Conservation (phyloP, 1,140 invertebrate species). For the Drosophila hydei region DNA sequence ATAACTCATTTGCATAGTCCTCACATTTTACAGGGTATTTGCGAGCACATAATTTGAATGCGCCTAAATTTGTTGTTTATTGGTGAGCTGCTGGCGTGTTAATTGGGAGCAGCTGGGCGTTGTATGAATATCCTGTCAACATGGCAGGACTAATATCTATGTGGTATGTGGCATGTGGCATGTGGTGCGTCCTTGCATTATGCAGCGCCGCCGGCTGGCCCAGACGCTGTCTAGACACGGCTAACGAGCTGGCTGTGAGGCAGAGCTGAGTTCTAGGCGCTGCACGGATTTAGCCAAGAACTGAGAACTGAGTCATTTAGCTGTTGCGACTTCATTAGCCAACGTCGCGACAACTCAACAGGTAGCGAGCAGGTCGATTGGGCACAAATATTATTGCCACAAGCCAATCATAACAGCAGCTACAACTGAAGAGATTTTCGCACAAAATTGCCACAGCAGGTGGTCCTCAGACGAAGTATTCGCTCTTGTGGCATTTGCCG, state of each 20-base stretch:
- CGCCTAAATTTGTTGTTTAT: constrained; percentile 10
- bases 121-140: constrained; percentile 30
- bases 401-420: constrained; percentile 48
- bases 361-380: constrained; percentile 23
- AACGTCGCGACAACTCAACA: constrained; percentile 23
- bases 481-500: constrained; percentile 5
- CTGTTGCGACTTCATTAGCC: constrained; percentile 66
- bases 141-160: constrained; percentile 2
- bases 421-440: constrained; percentile 47
- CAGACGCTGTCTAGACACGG: constrained; percentile 57
- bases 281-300: constrained; percentile 15
- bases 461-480: constrained; percentile 28
- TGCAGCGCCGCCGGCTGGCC: constrained; percentile 22
- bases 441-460: constrained; percentile 66
- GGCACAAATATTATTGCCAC: constrained; percentile 77
- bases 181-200: constrained; percentile 49
- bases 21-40: neutral
- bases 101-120: constrained; percentile 65
- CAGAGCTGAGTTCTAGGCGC: constrained; percentile 11
- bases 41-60: neutral
- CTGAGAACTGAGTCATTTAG: constrained; percentile 56
- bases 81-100: constrained; percentile 51
- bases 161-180: constrained; percentile 8
- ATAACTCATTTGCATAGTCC: neutral
- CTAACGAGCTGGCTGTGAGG: constrained; percentile 43